A percentile compares a stretch with the other conserved stretches of the same genome.
Conservation (phyloP, 2,113 vertebrate species). For the Melanerpes aurifrons region DNA sequence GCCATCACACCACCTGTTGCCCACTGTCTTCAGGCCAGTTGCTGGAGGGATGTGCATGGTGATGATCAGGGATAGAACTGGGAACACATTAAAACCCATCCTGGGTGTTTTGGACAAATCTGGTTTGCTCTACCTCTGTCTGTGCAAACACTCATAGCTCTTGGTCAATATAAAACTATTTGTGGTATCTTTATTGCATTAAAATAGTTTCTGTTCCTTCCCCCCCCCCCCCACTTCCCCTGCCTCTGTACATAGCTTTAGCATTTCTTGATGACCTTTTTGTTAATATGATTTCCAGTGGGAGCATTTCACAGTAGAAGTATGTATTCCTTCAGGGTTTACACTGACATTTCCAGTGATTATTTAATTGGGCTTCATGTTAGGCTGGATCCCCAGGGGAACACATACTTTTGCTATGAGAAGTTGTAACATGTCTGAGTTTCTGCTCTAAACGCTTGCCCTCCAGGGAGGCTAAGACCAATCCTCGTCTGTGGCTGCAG, state of each 20-base stretch:
- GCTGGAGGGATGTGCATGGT: background rate
- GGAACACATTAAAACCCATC: background rate
- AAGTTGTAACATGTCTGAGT: slow-evolving; percentile 68
- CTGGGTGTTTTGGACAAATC: background rate
- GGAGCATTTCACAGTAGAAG: slow-evolving; percentile 69
- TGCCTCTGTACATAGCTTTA: background rate
- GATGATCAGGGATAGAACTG: background rate
- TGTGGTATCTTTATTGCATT: slow-evolving; percentile 27
- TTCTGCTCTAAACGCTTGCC: slow-evolving; percentile 58
- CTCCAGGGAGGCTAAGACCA: slow-evolving; percentile 17
- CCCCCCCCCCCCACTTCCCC: background rate
- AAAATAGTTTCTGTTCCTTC: slow-evolving; percentile 46
- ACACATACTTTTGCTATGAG: slow-evolving; percentile 66
- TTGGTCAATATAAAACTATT: slow-evolving; percentile 16
- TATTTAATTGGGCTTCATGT: slow-evolving; percentile 73
- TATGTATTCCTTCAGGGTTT: slow-evolving; percentile 65
- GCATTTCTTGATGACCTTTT: slow-evolving; percentile 68
- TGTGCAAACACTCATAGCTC: background rate
- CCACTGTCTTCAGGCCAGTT: background rate
- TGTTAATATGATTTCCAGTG: slow-evolving; percentile 56
- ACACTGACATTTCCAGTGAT: slow-evolving; percentile 68
- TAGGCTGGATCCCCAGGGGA: slow-evolving; percentile 49
- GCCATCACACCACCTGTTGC: rapidly evolving
- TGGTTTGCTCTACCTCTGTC: background rate
- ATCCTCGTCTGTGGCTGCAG: background rate